phyloP scores from a whole-genome alignment of 2,797 vertebrate species.

The Adrianichthys oophorus region DNA sequence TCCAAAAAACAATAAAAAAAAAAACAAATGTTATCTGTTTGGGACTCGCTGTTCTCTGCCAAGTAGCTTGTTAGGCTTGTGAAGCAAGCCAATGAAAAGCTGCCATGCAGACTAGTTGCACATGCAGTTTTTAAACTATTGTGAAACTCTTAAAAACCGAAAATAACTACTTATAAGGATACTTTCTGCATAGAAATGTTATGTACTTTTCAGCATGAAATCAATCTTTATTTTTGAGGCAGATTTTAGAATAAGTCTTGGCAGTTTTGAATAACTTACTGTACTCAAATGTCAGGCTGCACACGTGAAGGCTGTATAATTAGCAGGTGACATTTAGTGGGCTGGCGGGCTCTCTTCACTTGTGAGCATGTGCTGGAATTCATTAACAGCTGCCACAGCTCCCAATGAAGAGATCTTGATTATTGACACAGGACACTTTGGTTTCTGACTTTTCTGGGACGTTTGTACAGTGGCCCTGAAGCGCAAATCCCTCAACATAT shows the following conservation, averaged over 20 bases:
- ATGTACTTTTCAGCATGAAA: not conserved
- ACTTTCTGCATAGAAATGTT: not conserved
- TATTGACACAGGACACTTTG: constrained; percentile 72
- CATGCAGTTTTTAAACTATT: constrained; percentile 11
- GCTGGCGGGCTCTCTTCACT: constrained; percentile 51
- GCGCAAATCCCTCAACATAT: no score
- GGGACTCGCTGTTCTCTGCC: constrained; percentile 41
- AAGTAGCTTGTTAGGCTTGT: constrained; percentile 56
- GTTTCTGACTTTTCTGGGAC: constrained; percentile 54
- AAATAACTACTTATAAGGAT: not conserved
- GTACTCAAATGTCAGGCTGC: constrained; percentile 9
- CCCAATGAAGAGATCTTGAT: constrained; percentile 76
- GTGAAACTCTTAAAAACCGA: not conserved
- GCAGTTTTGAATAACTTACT: constrained; percentile 5
- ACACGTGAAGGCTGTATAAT: constrained; percentile 26
- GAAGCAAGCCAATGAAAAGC: constrained; percentile 37
- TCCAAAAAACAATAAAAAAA: constrained; percentile 36
- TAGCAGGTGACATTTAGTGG: constrained; percentile 55
- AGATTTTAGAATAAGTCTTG: not conserved
- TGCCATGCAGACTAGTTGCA: constrained; percentile 5
- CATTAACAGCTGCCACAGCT: constrained; percentile 65
- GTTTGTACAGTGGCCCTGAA: constrained; percentile 26
- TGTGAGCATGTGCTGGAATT: constrained; percentile 50
- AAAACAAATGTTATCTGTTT: not conserved
- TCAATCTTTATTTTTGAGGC: constrained; percentile 3